Base-by-base conservation (phyloP, 2,888 invertebrate genomes). In the Phortica magna region DNA sequence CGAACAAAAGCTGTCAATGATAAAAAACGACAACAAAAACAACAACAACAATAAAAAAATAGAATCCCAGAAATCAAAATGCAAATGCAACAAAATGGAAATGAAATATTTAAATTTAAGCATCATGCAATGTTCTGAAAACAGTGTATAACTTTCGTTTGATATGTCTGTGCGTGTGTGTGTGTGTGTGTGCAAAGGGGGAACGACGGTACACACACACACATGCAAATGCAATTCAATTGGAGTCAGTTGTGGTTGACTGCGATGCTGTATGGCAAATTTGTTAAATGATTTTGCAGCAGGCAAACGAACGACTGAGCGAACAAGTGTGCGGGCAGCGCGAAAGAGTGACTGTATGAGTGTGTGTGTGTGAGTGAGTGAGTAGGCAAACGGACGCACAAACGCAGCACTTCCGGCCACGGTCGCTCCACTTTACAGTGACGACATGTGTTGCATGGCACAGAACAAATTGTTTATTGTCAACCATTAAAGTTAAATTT, bases 81-180 rank as follows among this genome's bases (percentile, higher is more conserved):
- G 43, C 41, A 42, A 72, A 59, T 73, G 65, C 59, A 64, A 75
- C 68, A 68, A 59, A 75, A 75, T 73, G 73, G 42, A 75, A 75
- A 75, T 68, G 74, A 68, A 68, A 55, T 19, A 17, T 12, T 61
- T 1, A 61, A 61, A 61, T 61, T 48, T 61, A 12, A 61, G 61
- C 22, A 14, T 22, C 14, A n/a, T 61, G 61, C 61, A n/a, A 17
- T 17, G 61, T 48, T 48, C 48, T 10, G 22, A 61, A 61, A 61
- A 61, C 4, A 61, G 59, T 17, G 22, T 59, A 59, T 17, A 59
- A 59, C 17, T 48, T 48, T 48, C 48, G 48, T 14, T 48, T 9
- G 17, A 9, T 22, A 2, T 22, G 64, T 64, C 4, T 48, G 4
- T 61, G 2, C 12, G 12, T 64, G 64, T 64, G 31, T 64, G 61